Conservation (phyloP, 1,140 invertebrate species). For the Cydia strobilella region DNA sequence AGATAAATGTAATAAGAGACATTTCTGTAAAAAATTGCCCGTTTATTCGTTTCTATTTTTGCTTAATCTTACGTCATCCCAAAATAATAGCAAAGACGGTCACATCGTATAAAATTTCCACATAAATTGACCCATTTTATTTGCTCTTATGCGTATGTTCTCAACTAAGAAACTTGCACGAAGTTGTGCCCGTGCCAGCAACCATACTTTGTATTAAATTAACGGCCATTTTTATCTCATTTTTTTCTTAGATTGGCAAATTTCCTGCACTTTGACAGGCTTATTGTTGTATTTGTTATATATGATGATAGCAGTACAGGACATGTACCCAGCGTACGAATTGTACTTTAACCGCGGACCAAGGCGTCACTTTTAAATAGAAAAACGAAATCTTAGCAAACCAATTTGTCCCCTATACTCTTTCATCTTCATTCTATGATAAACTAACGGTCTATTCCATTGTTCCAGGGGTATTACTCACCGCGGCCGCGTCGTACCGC, state of each 20-base stretch:
- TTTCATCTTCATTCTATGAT: background rate
- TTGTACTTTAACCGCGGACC: too few species aligned
- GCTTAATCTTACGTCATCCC: background rate
- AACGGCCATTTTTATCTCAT: background rate
- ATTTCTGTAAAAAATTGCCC: background rate
- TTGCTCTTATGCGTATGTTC: background rate
- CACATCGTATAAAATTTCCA: too few species aligned
- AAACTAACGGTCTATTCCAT: constrained; percentile 35
- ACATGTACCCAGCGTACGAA: too few species aligned
- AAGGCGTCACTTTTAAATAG: too few species aligned
- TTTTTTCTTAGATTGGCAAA: constrained; percentile 7
- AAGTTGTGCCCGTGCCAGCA: background rate
- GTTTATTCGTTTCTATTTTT: background rate
- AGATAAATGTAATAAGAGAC: too few species aligned
- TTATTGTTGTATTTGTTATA: background rate
- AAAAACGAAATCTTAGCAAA: too few species aligned
- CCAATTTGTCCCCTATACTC: too few species aligned
- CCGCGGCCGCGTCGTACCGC: constrained; percentile 58
- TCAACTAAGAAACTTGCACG: background rate
- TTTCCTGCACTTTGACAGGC: background rate
- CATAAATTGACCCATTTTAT: too few species aligned
- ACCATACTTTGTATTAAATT: background rate
- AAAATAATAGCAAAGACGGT: background rate
- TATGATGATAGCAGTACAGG: background rate
- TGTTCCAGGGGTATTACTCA: constrained; percentile 63